phyloP scores from a whole-genome alignment of 2,888 invertebrate genomes.

The Melinopterus prodromus region DNA sequence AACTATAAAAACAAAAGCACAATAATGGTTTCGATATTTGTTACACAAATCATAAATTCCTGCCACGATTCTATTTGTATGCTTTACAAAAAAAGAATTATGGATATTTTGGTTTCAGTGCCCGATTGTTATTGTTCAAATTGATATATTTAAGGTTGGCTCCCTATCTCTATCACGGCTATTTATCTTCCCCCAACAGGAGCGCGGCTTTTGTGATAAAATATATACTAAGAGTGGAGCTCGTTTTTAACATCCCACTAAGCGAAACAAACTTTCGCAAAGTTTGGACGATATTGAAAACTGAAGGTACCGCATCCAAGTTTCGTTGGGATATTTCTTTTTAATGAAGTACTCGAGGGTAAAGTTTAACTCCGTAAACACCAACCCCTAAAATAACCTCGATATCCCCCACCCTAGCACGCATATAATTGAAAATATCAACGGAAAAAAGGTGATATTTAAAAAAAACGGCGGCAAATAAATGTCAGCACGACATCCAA shows the following conservation, averaged over 20 bases:
- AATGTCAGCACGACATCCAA: background rate
- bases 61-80: background rate
- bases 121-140: background rate
- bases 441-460: background rate
- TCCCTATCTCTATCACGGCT: background rate
- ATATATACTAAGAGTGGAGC: background rate
- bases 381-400: too few species aligned
- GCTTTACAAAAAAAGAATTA: background rate
- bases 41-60: background rate
- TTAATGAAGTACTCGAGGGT: too few species aligned
- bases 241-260: background rate
- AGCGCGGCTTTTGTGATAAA: background rate
- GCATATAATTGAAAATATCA: too few species aligned
- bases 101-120: background rate
- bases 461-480: background rate
- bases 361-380: too few species aligned
- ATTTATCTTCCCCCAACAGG: background rate
- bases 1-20: too few species aligned
- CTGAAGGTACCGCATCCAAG: background rate
- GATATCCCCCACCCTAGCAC: too few species aligned
- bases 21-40: too few species aligned
- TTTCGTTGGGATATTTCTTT: too few species aligned
- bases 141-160: background rate
- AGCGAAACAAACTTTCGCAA: background rate
- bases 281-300: background rate